Base-by-base conservation (phyloP, 2,888 invertebrate species). In the Cantharis nigra region DNA sequence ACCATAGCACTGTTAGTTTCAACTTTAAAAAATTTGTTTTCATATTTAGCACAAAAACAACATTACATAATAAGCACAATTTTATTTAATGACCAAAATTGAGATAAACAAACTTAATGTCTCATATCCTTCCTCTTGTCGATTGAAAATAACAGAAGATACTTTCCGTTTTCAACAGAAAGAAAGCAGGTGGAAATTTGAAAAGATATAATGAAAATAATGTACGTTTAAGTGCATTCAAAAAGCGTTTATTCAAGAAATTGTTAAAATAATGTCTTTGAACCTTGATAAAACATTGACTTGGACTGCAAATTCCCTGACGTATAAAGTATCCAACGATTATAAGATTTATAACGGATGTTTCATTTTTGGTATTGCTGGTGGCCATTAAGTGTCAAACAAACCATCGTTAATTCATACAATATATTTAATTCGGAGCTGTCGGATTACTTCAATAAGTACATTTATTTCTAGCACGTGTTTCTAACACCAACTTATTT, bases 261-360 rank as follows among this genome's bases (percentile, higher is more conserved):
- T n/a, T 20, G 26, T 14, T 18, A 78, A 75, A 78, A 70, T 63
- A 63, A 72, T 71, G 78, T 78, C 78, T 78, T 78, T 78, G 78
- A 78, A 78, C 78, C 74, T 76, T 74, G 65, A 33, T 71, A 49
- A 73, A 78, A 70, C 78, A 76, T 78, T 78, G 78, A 78, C 78
- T 78, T 78, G 49, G 49, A 49, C 49, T 69, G 77, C 75, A 65
- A 75, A 78, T 76, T 78, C 78, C 65, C 71, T 69, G 49, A 20
- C 20, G 71, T 70, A 72, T 64, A 16, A 30, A 64, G 64, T 64
- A 72, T 14, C 26, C 16, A 64, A 67, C 67, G 64, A 69, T 69
- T 72, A 63, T 71, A 65, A 20, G 71, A 30, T 75, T 72, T 78
- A 63, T 71, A 78, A 78, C 75, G 73, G 78, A 65, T 63, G 71